A percentile compares a stretch with the other conserved stretches of the same genome.
phyloP scores from a whole-genome alignment of 1,140 invertebrate genomes.

The Adoxophyes honmai region DNA sequence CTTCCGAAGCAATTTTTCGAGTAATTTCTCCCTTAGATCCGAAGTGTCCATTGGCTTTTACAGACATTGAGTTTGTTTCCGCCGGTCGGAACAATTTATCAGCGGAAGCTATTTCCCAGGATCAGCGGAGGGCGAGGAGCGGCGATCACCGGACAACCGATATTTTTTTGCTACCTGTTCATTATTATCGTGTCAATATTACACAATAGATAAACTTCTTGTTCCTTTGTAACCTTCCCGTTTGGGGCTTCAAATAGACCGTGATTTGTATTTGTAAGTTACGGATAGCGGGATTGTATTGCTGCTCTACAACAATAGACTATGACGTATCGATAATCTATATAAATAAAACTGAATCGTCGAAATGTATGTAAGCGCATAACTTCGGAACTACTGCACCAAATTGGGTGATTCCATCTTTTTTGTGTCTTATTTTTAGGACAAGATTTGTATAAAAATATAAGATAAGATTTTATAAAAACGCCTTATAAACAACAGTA shows the following conservation, averaged over 20 bases:
- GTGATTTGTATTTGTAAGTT: too few species aligned
- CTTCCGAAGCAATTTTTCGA: conserved; percentile 61
- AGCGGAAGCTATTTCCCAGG: conserved; percentile 7
- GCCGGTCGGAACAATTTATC: conserved; percentile 25
- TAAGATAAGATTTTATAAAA: too few species aligned
- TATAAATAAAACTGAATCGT: too few species aligned
- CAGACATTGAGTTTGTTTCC: conserved; percentile 26
- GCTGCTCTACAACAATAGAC: too few species aligned
- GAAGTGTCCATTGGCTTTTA: conserved; percentile 43
- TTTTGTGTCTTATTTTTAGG: too few species aligned
- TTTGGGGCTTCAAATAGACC: not conserved
- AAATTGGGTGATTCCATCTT: too few species aligned
- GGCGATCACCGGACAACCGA: not conserved
- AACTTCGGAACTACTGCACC: too few species aligned
- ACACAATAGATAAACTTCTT: conserved; percentile 1
- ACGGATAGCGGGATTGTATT: too few species aligned
- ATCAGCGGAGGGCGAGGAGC: not conserved
- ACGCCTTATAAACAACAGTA: too few species aligned
- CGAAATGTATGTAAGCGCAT: too few species aligned
- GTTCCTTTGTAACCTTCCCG: not conserved
- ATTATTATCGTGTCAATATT: conserved; percentile 11
- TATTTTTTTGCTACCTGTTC: conserved; percentile 8
- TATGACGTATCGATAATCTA: too few species aligned
- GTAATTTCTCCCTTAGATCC: conserved; percentile 62
- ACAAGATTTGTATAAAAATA: too few species aligned